phyloP scores from a whole-genome alignment of 2,113 vertebrate species.

The Patagioenas fasciata region DNA sequence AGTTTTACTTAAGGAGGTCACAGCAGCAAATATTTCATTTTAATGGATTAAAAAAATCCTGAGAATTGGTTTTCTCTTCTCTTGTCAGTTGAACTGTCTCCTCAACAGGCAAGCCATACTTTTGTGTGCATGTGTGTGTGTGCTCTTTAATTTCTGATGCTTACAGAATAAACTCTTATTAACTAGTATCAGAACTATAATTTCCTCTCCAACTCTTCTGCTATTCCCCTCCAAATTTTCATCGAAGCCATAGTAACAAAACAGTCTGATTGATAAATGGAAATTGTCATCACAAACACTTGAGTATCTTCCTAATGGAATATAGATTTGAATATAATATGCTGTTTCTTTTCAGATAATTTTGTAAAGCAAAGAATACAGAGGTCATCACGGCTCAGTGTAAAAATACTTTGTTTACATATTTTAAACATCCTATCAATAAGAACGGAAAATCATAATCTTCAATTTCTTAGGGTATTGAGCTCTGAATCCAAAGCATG shows the following conservation, averaged over 20 bases:
- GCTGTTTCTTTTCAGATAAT: neutral
- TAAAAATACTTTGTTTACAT: neutral
- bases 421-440: neutral
- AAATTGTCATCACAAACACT: neutral
- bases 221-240: neutral
- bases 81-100: slow-evolving; percentile 12
- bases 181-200: slow-evolving; percentile 3
- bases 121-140: neutral
- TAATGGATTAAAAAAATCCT: slow-evolving; percentile 5
- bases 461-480: neutral
- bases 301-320: slow-evolving; percentile 2
- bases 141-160: neutral
- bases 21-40: slow-evolving; percentile 5
- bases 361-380: neutral
- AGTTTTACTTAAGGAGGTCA: neutral
- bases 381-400: neutral
- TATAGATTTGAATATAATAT: neutral
- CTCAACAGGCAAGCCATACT: neutral
- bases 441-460: neutral
- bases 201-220: neutral
- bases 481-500: neutral
- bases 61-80: slow-evolving; percentile 12
- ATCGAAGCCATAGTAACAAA: neutral
- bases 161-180: slow-evolving; percentile 41
- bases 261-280: slow-evolving; percentile 10